Percentiles rank a stretch among this genome's conserved stretches.
Conservation (phyloP, 2,888 invertebrate species). For the Melanchra persicariae region DNA sequence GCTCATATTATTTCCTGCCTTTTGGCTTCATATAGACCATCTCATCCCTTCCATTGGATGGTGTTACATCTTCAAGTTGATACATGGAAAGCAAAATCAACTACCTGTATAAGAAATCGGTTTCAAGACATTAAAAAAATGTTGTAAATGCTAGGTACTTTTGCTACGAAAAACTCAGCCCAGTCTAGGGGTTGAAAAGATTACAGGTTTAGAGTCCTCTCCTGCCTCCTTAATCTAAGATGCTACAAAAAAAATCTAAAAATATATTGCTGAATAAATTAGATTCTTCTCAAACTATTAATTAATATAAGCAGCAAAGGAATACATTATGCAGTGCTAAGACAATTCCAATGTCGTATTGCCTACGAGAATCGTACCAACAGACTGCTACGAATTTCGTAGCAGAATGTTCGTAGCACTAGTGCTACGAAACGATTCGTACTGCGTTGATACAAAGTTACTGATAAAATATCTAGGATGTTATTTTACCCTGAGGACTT, state of each 20-base stretch:
- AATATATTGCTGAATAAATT: not conserved
- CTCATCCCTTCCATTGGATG: not conserved
- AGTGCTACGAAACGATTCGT: slow-evolving; percentile 77
- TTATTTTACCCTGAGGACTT: slow-evolving; percentile 2
- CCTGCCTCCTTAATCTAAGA: not conserved
- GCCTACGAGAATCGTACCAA: slow-evolving; percentile 59
- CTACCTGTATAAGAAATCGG: no score
- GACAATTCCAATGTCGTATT: slow-evolving; percentile 37
- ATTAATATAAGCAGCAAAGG: not conserved
- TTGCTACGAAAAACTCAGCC: not conserved
- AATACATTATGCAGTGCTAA: slow-evolving; percentile 8
- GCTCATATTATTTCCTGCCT: not conserved
- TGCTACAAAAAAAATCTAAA: not conserved
- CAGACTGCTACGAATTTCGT: slow-evolving; percentile 81
- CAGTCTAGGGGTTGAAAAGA: not conserved
- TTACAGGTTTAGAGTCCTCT: not conserved
- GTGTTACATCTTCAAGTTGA: not conserved
- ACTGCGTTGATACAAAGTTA: slow-evolving; percentile 46
- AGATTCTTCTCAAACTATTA: not conserved
- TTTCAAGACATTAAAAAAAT: not conserved
- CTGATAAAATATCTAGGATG: slow-evolving; percentile 46
- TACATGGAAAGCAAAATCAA: not conserved
- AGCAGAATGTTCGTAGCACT: slow-evolving; percentile 79
- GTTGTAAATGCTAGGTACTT: not conserved
- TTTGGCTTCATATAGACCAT: not conserved